Base-by-base conservation (phyloP, 1,140 invertebrate genomes). In the Drosophila pachea region DNA sequence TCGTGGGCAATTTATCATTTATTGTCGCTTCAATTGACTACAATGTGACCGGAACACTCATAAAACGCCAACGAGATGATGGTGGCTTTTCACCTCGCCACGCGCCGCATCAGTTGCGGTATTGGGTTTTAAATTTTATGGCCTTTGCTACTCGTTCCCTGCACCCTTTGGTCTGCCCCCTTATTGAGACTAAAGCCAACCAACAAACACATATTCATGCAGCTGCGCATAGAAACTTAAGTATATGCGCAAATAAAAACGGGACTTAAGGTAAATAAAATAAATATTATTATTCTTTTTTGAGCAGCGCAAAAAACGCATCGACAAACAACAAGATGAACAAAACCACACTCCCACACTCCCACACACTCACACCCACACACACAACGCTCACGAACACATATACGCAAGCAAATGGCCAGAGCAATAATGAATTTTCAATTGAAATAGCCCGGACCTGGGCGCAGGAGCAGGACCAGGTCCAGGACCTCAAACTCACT, bases 381-480 rank as follows among this genome's bases (percentile, higher is more conserved):
- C 40, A 43, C 12, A 43, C 7, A 43, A 14, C 12, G 12, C 12
- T 12, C n/a, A 7, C 14, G 7, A 42, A 42, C 7, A 36, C 7
- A 4, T 4, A 36, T 48, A 68, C 22, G 50, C 36, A 50, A 9
- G 16, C 32, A 61, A 70, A 29, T 59, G 61, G 50, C 50, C 50
- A 22, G 42, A 50, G 62, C 67, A 74, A 63, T 72, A 79, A 78
- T 78, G 76, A 74, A 79, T 74, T 78, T 78, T 78, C 75, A 74
- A 79, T 79, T 68, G 52, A 61, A 58, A 40, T 50, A 12, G 9
- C 49, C 49, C 14, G 32, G 49, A 52, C 48, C 48, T 35, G 67
- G 49, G 16, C 43, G 48, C 54, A 58, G 49, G 32, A 40, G 12
- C 68, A 4, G 38, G 40, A 14, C 35, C 35, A 42, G 5, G 32